Evolutionary conservation across 2,888 invertebrate species (phyloP).

Genomic region (Acronicta psi): DNA sequence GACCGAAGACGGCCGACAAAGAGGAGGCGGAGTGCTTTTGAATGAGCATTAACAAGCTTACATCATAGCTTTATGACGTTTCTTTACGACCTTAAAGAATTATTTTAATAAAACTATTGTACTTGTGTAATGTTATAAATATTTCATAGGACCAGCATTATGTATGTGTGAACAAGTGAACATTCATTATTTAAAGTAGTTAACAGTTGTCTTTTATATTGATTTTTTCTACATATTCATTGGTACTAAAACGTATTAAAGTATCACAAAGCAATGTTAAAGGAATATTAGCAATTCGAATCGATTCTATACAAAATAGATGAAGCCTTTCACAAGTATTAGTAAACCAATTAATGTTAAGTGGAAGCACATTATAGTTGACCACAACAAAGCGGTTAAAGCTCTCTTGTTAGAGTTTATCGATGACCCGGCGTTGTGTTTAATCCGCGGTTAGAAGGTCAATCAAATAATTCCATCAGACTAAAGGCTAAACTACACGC

Average conservation of each 20-base stretch:
- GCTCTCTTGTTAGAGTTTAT: constrained; percentile 30
- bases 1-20: constrained; percentile 64
- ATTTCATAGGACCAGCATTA: constrained; percentile 19
- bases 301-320: constrained; percentile 16
- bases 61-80: constrained; percentile 51
- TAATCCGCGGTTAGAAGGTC: constrained; percentile 14
- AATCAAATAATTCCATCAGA: constrained; percentile 6
- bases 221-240: neutral
- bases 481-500: neutral
- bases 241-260: constrained; percentile 11
- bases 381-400: constrained; percentile 29
- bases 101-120: constrained; percentile 56
- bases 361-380: constrained; percentile 27
- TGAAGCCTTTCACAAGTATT: constrained; percentile 24
- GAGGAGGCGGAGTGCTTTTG: constrained; percentile 62
- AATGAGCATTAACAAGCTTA: constrained; percentile 67
- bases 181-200: constrained; percentile 1
- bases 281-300: constrained; percentile 5
- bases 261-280: constrained; percentile 11
- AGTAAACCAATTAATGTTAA: constrained; percentile 30
- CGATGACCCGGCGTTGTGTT: constrained; percentile 14
- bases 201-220: neutral
- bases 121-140: constrained; percentile 24
- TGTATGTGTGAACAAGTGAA: constrained; percentile 1
- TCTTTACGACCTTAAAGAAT: constrained; percentile 48